Evolutionary conservation across 2,888 invertebrate genomes (phyloP).

Genomic region (Sympetrum striolatum): DNA sequence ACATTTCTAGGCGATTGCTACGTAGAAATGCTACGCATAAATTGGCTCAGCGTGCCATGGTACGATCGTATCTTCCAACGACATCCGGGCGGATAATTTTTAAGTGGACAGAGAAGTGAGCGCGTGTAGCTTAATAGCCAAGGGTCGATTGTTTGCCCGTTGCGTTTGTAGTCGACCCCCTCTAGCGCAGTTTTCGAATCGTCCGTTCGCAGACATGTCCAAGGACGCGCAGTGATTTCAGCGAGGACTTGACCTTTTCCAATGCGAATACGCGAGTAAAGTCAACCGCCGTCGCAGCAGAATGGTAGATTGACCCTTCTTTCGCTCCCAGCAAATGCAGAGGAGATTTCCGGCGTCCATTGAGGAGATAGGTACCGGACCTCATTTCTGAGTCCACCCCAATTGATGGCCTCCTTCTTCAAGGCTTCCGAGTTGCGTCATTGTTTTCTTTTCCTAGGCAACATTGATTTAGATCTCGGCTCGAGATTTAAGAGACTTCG

Average conservation of each 20-base stretch:
- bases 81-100: too few relatives aligned
- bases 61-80: too few relatives aligned
- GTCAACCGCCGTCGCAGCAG: background rate
- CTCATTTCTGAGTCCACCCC: background rate
- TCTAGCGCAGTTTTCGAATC: background rate
- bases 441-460: background rate
- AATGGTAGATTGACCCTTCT: background rate
- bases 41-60: too few relatives aligned
- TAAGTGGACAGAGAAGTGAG: background rate
- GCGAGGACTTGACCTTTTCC: background rate
- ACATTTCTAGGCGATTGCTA: too few relatives aligned
- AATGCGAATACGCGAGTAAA: background rate
- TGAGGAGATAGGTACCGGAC: background rate
- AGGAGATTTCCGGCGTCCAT: background rate
- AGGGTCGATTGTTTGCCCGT: too few relatives aligned
- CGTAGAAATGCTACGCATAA: too few relatives aligned
- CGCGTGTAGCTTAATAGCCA: background rate
- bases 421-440: background rate
- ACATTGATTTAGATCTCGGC: too few relatives aligned
- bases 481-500: too few relatives aligned
- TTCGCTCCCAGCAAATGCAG: background rate
- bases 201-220: background rate
- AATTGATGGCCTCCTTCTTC: background rate
- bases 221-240: background rate
- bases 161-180: background rate